These are phyloP conservation scores for Amphiura filiformis DNA, from an alignment of 35 echinoderm and acorn worm genomes.

Conservation along the genomic window DNA sequence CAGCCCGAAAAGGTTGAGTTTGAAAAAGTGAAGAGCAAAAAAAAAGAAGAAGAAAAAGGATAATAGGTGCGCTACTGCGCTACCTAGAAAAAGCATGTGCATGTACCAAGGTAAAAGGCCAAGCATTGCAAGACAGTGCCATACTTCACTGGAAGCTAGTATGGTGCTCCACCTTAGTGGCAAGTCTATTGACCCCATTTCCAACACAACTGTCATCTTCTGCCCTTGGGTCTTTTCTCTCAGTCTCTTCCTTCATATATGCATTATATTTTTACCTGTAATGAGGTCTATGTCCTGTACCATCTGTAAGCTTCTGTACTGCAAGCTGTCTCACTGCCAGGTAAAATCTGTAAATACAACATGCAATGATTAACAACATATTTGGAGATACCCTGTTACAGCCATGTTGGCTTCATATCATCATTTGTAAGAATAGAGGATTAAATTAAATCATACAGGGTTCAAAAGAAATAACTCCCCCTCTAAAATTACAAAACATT, in stretches of 20 bases:
- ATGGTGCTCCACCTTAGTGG: background rate
- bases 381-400: background rate
- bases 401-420: background rate
- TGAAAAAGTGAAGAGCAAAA: too few species aligned
- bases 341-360: conserved; percentile 63
- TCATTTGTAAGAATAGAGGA: background rate
- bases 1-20: too few species aligned
- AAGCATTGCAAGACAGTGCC: background rate
- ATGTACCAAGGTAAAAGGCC: background rate
- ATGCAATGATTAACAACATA: too few species aligned
- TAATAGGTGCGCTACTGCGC: too few species aligned
- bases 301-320: conserved; percentile 76
- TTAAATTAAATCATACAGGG: background rate
- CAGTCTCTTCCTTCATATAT: background rate
- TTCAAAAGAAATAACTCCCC: too few species aligned
- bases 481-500: too few species aligned
- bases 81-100: too few species aligned
- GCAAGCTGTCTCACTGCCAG: conserved; percentile 66
- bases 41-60: too few species aligned
- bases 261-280: conserved; percentile 44
- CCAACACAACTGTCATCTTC: background rate
- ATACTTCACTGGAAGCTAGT: background rate
- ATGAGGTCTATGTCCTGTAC: conserved; percentile 92
- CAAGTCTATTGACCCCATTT: background rate
- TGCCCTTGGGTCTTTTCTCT: too few species aligned